Evolutionary conservation across 2,113 vertebrate species (phyloP).

Genomic region (Willisornis vidua): DNA sequence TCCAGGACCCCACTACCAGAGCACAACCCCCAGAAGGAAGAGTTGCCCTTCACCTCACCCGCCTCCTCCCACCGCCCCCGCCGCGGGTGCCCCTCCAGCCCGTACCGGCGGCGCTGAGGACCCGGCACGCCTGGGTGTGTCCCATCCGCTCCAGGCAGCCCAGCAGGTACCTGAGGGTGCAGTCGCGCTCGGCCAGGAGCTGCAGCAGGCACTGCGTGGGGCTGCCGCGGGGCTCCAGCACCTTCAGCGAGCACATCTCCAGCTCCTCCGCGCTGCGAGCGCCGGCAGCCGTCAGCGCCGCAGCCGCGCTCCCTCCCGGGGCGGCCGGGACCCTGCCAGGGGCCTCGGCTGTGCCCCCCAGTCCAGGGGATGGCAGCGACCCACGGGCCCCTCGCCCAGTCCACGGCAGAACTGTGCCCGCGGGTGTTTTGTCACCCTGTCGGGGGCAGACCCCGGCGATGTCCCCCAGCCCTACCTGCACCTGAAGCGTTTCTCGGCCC

Average conservation of each 20-base stretch:
- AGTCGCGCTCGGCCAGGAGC: constrained; percentile 76
- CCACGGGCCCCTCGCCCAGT: accelerated
- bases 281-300: accelerated
- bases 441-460: accelerated
- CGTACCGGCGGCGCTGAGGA: constrained; percentile 75
- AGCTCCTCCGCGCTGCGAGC: constrained; percentile 77
- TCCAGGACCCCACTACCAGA: not conserved
- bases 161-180: constrained; percentile 76
- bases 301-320: not conserved
- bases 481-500: constrained; percentile 72
- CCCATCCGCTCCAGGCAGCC: constrained; percentile 80
- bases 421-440: accelerated
- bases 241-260: constrained; percentile 85
- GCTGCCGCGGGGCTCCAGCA: constrained; percentile 78
- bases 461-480: constrained; percentile 74
- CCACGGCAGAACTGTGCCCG: not conserved
- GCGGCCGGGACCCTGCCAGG: not conserved
- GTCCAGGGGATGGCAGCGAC: not conserved
- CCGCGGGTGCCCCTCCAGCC: accelerated
- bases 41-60: not conserved
- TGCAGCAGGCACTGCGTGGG: constrained; percentile 77
- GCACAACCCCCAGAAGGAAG: not conserved
- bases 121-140: constrained; percentile 75
- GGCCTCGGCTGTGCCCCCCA: not conserved
- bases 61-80: not conserved